Evolutionary conservation across 2,888 invertebrate genomes (phyloP).

Genomic region (Ceratothoa steindachneri): DNA sequence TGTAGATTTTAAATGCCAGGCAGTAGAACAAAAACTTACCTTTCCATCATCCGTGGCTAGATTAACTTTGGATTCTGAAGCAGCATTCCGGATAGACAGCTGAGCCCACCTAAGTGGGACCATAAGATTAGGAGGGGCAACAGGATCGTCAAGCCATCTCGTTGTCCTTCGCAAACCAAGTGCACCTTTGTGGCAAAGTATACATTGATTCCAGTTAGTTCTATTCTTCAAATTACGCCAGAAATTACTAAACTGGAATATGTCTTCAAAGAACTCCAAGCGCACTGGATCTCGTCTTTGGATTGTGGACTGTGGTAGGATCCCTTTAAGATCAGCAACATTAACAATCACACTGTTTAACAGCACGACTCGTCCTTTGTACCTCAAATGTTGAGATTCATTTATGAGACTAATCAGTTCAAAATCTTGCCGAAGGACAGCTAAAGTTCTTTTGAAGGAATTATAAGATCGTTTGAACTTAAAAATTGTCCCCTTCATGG

Average conservation of each 20-base stretch:
- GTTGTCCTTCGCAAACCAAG: not conserved
- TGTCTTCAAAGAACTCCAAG: not conserved
- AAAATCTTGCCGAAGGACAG: not conserved
- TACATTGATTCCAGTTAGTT: not conserved
- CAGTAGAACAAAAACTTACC: not conserved
- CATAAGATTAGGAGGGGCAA: slow-evolving; percentile 1
- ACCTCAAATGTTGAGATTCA: slow-evolving; percentile 1
- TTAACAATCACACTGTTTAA: not conserved
- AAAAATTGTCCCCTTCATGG: not conserved
- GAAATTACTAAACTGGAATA: not conserved
- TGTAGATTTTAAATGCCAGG: too few relatives aligned
- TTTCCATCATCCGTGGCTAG: not conserved
- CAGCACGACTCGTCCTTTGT: not conserved
- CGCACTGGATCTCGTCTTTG: not conserved
- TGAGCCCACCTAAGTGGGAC: not conserved
- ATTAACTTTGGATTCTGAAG: not conserved
- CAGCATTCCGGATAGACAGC: not conserved
- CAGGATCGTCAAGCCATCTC: slow-evolving; percentile 1
- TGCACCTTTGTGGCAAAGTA: not conserved
- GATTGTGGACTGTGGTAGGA: not conserved
- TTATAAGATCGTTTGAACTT: not conserved
- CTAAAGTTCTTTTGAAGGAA: not conserved
- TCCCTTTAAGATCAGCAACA: not conserved
- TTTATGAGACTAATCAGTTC: not conserved
- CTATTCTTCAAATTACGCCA: not conserved